Evolutionary conservation across 2,888 invertebrate species (phyloP).

Genomic region (Artemia sp.): DNA sequence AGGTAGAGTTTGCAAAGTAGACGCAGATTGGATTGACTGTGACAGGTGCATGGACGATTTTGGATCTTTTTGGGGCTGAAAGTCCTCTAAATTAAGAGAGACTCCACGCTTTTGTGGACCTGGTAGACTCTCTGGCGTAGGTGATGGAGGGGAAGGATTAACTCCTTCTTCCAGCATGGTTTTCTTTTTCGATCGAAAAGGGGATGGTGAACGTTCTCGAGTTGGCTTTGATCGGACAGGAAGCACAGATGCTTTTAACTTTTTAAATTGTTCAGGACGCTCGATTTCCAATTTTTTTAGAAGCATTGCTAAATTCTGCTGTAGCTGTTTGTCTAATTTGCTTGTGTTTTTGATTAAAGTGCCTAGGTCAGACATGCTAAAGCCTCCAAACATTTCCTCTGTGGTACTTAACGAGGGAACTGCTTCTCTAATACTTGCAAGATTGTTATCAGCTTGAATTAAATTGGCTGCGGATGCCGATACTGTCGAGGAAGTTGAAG

Average conservation of each 20-base stretch:
- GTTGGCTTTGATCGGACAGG: neutral
- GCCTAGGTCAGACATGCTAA: conserved; percentile 62
- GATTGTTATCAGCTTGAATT: neutral
- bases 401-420: neutral
- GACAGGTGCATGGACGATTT: neutral
- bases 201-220: neutral
- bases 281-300: conserved; percentile 59
- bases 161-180: neutral
- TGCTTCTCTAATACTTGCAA: neutral
- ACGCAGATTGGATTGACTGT: neutral
- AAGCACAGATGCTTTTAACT: conserved; percentile 50
- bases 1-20: neutral
- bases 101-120: conserved; percentile 4
- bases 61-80: neutral
- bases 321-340: conserved; percentile 59
- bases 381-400: conserved; percentile 26
- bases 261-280: conserved; percentile 58
- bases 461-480: too few relatives aligned
- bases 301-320: conserved; percentile 61
- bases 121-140: neutral
- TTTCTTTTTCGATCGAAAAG: neutral
- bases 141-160: conserved; percentile 2
- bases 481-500: neutral
- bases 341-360: conserved; percentile 61
- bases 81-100: conserved; percentile 2